Conservation (phyloP, 2,888 invertebrate genomes). For the Scelioninae gen. 2 region DNA sequence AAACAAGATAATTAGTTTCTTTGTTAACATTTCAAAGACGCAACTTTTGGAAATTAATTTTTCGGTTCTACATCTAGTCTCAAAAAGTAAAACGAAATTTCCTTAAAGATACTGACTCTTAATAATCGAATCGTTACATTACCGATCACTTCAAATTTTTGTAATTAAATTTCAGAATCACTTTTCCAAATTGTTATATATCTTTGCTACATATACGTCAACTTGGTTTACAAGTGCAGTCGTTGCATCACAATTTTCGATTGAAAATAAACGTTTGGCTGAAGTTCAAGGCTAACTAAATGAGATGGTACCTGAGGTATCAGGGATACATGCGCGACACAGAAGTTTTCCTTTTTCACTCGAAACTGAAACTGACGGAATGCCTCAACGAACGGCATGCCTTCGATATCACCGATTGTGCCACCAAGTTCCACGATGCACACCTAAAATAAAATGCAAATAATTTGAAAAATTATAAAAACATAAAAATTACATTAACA, state of each 20-base stretch:
- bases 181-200: too few species aligned
- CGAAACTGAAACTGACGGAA: slow-evolving; percentile 98
- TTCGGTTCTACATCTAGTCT: too few species aligned
- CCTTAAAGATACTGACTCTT: too few species aligned
- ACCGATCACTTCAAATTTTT: too few species aligned
- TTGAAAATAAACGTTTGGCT: slow-evolving; percentile 63
- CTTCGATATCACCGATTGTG: slow-evolving; percentile 99
- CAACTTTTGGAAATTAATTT: too few species aligned
- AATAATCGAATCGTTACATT: too few species aligned
- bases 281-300: slow-evolving; percentile 63
- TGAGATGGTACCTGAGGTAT: slow-evolving; percentile 85
- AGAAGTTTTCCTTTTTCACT: slow-evolving; percentile 94
- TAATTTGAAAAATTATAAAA: too few species aligned
- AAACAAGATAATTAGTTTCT: too few species aligned
- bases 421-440: slow-evolving; percentile 97
- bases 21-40: too few species aligned
- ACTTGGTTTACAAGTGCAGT: slow-evolving; percentile 8
- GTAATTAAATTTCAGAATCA: too few species aligned
- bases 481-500: too few species aligned
- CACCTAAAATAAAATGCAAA: slow-evolving; percentile 76
- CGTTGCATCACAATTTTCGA: slow-evolving; percentile 50
- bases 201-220: slow-evolving; percentile 22
- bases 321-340: slow-evolving; percentile 96
- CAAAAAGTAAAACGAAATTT: too few species aligned
- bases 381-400: slow-evolving; percentile 99